These are phyloP conservation scores for Sminthopsis crassicaudata DNA, from an alignment of 2,113 vertebrate species.

Conservation along the genomic window DNA sequence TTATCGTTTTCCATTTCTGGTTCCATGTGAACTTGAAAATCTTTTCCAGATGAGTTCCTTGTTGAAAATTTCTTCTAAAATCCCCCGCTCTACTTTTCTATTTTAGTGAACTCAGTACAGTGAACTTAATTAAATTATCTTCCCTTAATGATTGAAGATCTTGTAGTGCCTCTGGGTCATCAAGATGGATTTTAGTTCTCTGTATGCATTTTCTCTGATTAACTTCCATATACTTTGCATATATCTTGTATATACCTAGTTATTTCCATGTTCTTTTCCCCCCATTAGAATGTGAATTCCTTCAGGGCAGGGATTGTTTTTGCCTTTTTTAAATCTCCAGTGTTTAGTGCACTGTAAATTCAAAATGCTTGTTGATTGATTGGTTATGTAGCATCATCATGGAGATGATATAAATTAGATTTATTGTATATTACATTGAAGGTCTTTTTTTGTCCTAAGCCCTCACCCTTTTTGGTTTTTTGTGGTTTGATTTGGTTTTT, in stretches of 20 bases:
- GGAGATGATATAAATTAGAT: not conserved
- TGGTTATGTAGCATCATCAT: not conserved
- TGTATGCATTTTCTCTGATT: not conserved
- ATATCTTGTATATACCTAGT: not conserved
- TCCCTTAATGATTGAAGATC: not conserved
- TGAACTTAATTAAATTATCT: not conserved
- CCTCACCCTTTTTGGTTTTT: too few relatives aligned
- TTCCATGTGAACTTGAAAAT: constrained; percentile 8
- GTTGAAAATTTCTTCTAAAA: constrained; percentile 15
- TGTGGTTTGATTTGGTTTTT: too few relatives aligned
- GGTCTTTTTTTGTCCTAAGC: not conserved
- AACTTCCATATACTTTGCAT: not conserved
- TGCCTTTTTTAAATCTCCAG: not conserved
- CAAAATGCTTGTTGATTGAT: not conserved
- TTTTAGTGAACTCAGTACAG: not conserved
- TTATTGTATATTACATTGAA: not conserved
- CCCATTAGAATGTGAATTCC: not conserved
- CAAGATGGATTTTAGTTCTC: not conserved
- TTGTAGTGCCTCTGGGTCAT: not conserved
- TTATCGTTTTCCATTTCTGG: constrained; percentile 32
- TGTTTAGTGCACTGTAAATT: not conserved
- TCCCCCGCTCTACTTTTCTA: not conserved
- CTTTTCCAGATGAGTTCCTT: constrained; percentile 21
- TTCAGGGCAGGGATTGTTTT: not conserved
- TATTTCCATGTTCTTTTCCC: not conserved